Percentiles rank a stretch among this genome's conserved stretches.
Evolutionary conservation across 2,113 vertebrate species (phyloP).

Genomic region (Pampusana beccarii): DNA sequence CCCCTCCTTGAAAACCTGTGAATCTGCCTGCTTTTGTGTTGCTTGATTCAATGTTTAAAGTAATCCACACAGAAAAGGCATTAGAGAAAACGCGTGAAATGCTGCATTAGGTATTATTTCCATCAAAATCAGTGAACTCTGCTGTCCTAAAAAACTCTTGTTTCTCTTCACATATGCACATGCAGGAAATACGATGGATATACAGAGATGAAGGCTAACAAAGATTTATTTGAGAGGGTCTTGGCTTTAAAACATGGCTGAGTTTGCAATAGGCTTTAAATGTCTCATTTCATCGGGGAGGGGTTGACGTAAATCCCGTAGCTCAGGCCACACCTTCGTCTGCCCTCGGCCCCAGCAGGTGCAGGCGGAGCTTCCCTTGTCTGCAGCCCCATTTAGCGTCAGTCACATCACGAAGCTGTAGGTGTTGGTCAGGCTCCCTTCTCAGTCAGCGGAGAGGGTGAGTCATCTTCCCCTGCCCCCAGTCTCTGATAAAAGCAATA

Average conservation of each 20-base stretch:
- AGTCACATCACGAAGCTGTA: rapidly evolving
- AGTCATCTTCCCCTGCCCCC: neutral
- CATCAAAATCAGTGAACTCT: neutral
- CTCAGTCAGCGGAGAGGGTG: neutral
- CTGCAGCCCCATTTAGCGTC: neutral
- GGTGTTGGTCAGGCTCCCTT: neutral
- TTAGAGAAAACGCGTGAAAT: neutral
- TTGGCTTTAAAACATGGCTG: neutral
- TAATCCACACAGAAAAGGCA: neutral
- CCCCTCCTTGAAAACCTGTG: neutral
- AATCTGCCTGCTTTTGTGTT: neutral
- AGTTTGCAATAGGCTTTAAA: neutral
- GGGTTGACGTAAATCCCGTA: neutral
- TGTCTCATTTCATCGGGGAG: neutral
- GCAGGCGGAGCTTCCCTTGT: neutral
- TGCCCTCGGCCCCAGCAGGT: neutral
- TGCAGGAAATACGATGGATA: neutral
- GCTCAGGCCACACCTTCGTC: neutral
- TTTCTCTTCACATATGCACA: neutral
- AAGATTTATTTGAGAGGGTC: neutral
- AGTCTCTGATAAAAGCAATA: neutral
- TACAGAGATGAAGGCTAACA: neutral
- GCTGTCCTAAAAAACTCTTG: neutral
- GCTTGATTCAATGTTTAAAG: neutral
- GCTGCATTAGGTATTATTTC: neutral